Conservation (phyloP, 2,113 vertebrate species). For the Cyanoderma ruficeps region DNA sequence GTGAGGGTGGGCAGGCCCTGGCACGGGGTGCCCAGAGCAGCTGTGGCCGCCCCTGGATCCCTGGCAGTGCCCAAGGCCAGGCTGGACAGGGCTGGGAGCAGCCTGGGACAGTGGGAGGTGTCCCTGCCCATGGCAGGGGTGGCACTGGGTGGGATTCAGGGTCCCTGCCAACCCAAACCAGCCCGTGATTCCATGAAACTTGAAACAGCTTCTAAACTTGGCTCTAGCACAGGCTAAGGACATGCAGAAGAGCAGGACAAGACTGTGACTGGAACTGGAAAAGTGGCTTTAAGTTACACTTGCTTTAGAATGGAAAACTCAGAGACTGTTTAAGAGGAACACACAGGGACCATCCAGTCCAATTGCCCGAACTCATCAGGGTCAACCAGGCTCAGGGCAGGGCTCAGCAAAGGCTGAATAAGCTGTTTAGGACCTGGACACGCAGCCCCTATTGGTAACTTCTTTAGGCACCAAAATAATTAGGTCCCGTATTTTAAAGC, state of each 20-base stretch:
- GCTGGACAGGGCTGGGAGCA: fast-evolving
- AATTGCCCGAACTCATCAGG: not conserved
- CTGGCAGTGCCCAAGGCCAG: not conserved
- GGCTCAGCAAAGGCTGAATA: not conserved
- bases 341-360: fast-evolving
- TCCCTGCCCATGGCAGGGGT: not conserved
- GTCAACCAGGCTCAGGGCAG: not conserved
- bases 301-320: not conserved
- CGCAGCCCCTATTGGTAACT: fast-evolving
- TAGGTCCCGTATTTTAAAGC: fast-evolving
- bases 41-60: not conserved
- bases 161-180: not conserved
- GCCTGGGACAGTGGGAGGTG: not conserved
- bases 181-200: not conserved
- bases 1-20: not conserved
- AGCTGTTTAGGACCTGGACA: too few relatives aligned
- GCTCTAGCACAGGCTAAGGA: not conserved
- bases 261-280: not conserved
- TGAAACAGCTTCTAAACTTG: not conserved
- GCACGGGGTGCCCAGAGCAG: not conserved
- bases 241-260: not conserved
- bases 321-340: not conserved
- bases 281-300: not conserved
- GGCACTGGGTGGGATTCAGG: not conserved
- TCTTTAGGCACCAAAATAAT: not conserved